phyloP scores from a whole-genome alignment of 2,888 invertebrate species.

The Volucella inanis region DNA sequence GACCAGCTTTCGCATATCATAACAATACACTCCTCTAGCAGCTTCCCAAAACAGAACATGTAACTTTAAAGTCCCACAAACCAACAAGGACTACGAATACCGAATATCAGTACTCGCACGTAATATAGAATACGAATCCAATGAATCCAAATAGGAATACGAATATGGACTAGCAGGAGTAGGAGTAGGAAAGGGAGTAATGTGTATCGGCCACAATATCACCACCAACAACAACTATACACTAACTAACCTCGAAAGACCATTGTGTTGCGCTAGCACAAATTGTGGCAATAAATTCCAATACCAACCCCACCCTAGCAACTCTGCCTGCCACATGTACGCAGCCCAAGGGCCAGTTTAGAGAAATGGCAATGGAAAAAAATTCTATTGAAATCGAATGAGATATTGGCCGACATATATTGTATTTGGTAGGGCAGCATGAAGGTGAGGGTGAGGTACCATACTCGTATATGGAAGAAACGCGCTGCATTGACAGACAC shows the following conservation, averaged over 20 bases:
- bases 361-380: slow-evolving; percentile 50
- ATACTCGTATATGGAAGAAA: neutral
- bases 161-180: too few relatives aligned
- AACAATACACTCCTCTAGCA: slow-evolving; percentile 17
- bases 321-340: neutral
- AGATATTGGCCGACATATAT: slow-evolving; percentile 74
- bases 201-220: slow-evolving; percentile 10
- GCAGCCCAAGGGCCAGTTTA: slow-evolving; percentile 46
- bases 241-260: slow-evolving; percentile 29
- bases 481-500: slow-evolving; percentile 64
- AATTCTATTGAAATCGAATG: slow-evolving; percentile 72
- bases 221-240: slow-evolving; percentile 20
- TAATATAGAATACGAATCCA: too few relatives aligned
- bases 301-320: slow-evolving; percentile 37
- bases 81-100: slow-evolving; percentile 50
- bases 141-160: too few relatives aligned
- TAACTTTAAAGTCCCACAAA: slow-evolving; percentile 52
- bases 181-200: neutral
- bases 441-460: too few relatives aligned
- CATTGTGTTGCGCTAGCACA: slow-evolving; percentile 65
- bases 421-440: slow-evolving; percentile 39
- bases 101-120: neutral
- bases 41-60: slow-evolving; percentile 17
- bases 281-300: slow-evolving; percentile 73
- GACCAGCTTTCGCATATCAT: slow-evolving; percentile 49